These are phyloP conservation scores for Meloidogyne hapla DNA, from an alignment of 1,140 invertebrate species.

Conservation along the genomic window DNA sequence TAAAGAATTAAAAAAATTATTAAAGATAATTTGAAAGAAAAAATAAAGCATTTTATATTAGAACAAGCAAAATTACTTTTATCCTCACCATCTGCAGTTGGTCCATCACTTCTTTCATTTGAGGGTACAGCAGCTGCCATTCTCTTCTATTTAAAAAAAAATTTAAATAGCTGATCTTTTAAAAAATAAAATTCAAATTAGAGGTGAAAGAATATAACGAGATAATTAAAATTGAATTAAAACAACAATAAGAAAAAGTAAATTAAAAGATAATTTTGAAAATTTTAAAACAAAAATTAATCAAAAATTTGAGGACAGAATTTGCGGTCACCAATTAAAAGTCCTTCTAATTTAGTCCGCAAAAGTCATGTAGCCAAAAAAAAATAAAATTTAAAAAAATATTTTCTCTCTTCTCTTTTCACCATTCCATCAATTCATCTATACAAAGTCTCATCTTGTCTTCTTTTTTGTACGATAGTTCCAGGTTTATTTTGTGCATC, in stretches of 20 bases:
- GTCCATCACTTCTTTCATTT: neutral
- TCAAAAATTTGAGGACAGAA: no score
- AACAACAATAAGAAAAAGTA: conserved; percentile 2
- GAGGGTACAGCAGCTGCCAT: conserved; percentile 17
- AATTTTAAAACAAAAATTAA: neutral
- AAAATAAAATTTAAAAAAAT: neutral
- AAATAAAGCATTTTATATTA: no score
- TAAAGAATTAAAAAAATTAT: neutral
- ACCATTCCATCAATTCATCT: conserved; percentile 20
- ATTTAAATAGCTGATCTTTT: neutral
- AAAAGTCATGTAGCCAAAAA: no score
- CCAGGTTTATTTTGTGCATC: conserved; percentile 97
- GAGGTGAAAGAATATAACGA: neutral
- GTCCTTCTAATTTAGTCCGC: no score
- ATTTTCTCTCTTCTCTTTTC: no score
- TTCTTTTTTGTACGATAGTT: conserved; percentile 84
- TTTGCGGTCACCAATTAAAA: no score
- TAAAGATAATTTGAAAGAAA: no score
- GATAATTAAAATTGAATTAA: neutral
- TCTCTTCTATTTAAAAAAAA: neutral
- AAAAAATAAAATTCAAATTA: conserved; percentile 9
- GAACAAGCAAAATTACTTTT: no score
- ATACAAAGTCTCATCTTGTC: conserved; percentile 77
- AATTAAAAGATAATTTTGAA: conserved; percentile 15
- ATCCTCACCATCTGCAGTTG: conserved; percentile 37